Percentiles rank a stretch among this genome's conserved stretches.
phyloP scores from a whole-genome alignment of 2,113 vertebrate genomes.

The Laticauda laticaudata region DNA sequence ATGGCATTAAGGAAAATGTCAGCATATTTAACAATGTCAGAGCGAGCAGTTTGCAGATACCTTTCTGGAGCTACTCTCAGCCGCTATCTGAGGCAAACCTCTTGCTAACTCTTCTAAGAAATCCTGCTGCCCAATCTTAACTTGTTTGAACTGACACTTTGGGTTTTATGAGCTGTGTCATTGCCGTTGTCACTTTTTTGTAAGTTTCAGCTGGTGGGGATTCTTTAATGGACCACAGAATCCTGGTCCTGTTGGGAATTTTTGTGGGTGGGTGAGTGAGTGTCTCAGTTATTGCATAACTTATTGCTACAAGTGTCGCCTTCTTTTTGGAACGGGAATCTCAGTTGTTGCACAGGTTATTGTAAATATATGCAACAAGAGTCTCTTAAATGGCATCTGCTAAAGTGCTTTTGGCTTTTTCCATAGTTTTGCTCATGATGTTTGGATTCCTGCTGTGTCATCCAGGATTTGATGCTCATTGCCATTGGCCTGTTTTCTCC shows the following conservation, averaged over 20 bases:
- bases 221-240: too few species aligned
- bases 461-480: not conserved
- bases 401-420: not conserved
- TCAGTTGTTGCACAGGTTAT: not conserved
- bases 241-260: not conserved
- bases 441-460: not conserved
- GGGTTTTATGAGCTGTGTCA: not conserved
- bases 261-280: not conserved
- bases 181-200: not conserved
- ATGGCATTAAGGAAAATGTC: not conserved
- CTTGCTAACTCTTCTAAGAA: not conserved
- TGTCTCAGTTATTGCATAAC: not conserved
- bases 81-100: not conserved
- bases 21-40: not conserved
- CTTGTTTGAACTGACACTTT: not conserved
- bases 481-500: not conserved
- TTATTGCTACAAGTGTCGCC: not conserved
- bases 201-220: not conserved
- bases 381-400: not conserved
- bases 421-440: not conserved
- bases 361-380: not conserved
- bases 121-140: not conserved
- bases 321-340: too few species aligned
- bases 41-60: not conserved
- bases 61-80: not conserved